phyloP scores from a whole-genome alignment of 2,113 vertebrate genomes.

The Hemicordylus capensis region DNA sequence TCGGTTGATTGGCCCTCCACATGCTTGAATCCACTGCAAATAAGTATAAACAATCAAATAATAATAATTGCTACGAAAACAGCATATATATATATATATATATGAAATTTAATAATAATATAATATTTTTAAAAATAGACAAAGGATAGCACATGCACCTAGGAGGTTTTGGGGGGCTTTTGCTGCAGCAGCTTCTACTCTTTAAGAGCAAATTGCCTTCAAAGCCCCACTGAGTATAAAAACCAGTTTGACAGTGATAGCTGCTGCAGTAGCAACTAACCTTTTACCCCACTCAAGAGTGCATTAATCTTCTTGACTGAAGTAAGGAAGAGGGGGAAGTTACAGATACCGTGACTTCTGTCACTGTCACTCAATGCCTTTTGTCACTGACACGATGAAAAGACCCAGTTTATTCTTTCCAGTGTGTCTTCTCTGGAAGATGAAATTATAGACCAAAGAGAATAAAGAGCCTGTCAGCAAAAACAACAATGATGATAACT shows the following conservation, averaged over 20 bases:
- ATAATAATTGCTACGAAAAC: neutral
- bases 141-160: neutral
- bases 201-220: neutral
- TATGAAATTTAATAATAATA: too few species aligned
- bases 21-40: neutral
- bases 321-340: slow-evolving; percentile 1
- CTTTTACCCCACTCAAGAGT: neutral
- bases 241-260: neutral
- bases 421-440: slow-evolving; percentile 11
- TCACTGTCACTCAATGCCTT: too few species aligned
- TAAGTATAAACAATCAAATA: neutral
- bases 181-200: neutral
- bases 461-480: neutral
- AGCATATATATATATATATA: too few species aligned
- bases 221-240: neutral
- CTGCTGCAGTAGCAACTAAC: neutral
- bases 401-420: slow-evolving; percentile 4
- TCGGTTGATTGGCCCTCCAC: neutral
- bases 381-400: neutral
- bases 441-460: neutral
- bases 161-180: neutral
- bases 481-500: neutral
- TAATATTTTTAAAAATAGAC: neutral
- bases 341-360: neutral
- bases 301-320: neutral